Percentiles rank a stretch among this genome's conserved stretches.
Evolutionary conservation across 2,113 vertebrate species (phyloP).

Genomic region (Leucopsar rothschildi): DNA sequence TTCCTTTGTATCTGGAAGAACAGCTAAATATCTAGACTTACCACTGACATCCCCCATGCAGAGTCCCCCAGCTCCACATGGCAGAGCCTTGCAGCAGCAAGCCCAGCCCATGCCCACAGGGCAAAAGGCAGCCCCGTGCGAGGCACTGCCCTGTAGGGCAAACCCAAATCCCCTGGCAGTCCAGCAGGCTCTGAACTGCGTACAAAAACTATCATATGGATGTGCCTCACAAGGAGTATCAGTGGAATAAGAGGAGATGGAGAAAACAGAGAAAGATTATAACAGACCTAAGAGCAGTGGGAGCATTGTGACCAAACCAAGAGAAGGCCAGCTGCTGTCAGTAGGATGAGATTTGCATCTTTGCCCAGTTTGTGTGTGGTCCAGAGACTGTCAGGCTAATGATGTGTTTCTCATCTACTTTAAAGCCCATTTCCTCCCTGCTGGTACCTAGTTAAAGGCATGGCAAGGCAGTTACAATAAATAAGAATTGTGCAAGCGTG

Average conservation of each 20-base stretch:
- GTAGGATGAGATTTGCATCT: not conserved
- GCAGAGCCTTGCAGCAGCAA: not conserved
- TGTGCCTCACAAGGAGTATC: not conserved
- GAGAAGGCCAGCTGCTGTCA: not conserved
- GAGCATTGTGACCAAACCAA: not conserved
- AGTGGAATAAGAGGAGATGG: not conserved
- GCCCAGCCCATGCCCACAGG: fast-evolving
- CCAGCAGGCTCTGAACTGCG: not conserved
- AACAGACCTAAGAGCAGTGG: not conserved
- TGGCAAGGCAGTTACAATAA: not conserved
- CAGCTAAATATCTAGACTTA: not conserved
- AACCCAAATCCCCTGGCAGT: not conserved
- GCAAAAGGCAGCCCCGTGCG: not conserved
- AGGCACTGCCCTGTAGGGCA: not conserved
- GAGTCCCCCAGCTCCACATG: not conserved
- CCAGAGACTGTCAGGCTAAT: slow-evolving; percentile 18
- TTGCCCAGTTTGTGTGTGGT: not conserved
- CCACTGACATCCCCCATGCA: no score
- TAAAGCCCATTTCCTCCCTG: slow-evolving; percentile 26
- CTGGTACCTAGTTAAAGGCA: not conserved
- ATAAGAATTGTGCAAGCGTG: not conserved
- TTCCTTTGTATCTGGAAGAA: not conserved
- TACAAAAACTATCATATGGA: not conserved
- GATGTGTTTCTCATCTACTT: not conserved
- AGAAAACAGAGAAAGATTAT: not conserved